phyloP scores from a whole-genome alignment of 2,888 invertebrate genomes.

The Ischnura elegans region DNA sequence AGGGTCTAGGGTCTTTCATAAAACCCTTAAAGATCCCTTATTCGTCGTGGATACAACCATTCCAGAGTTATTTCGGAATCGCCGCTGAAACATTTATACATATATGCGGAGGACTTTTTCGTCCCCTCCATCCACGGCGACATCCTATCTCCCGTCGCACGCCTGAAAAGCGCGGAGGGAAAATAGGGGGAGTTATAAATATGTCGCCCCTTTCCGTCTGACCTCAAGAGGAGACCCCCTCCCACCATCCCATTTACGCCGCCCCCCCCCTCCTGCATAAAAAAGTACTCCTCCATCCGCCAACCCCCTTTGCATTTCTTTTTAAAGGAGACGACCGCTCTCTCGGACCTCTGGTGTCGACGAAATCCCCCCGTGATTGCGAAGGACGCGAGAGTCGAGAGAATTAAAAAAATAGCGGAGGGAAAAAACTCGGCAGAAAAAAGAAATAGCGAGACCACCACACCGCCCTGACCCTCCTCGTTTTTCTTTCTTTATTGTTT shows the following conservation, averaged over 20 bases:
- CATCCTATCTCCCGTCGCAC: slow-evolving; percentile 25
- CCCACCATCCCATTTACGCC: neutral
- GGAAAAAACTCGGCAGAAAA: neutral
- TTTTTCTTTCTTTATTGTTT: neutral
- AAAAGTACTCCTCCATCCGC: neutral
- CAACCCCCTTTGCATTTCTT: too few species aligned
- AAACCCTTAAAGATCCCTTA: neutral
- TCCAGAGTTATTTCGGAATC: slow-evolving; percentile 13
- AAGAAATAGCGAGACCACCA: neutral
- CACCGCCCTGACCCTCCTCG: neutral
- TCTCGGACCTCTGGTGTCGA: neutral
- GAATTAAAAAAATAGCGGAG: neutral
- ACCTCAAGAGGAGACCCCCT: neutral
- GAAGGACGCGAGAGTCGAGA: neutral
- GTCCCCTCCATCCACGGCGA: neutral
- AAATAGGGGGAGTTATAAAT: slow-evolving; percentile 4
- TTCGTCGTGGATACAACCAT: neutral
- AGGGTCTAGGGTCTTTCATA: neutral
- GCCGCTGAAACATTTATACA: neutral
- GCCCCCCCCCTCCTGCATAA: neutral
- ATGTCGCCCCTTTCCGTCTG: neutral
- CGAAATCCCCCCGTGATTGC: slow-evolving; percentile 2
- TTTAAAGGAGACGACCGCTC: neutral
- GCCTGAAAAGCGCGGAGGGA: neutral
- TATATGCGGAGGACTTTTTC: neutral